Base-by-base conservation (phyloP, 2,888 invertebrate genomes). In the Drosophila diplacantha region DNA sequence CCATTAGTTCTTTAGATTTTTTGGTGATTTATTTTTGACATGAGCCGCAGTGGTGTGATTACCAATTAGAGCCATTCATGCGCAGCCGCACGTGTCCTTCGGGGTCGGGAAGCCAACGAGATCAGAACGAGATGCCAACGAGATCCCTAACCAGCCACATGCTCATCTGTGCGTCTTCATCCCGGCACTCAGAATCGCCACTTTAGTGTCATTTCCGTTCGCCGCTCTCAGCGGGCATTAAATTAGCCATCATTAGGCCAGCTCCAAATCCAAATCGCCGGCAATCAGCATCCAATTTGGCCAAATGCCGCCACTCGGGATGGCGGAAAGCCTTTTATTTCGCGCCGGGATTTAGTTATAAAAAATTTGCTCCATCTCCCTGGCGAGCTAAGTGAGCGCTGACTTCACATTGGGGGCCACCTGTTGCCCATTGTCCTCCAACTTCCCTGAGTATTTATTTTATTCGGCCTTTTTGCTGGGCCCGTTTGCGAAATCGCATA, bases 211-310 rank as follows among this genome's bases (percentile, higher is more conserved):
- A 78, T 81, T 85, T 85, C 79, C 79, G 76, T 66, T 76, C 67
- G 75, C 46, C 68, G 77, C 49, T 52, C 49, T 52, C 65, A 58
- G 72, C 70, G 55, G 32, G 49, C 84, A 73, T 73, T 84, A 86
- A 86, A 85, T 86, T 85, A 85, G 70, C 75, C 64, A 77, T 86
- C 86, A 86, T 86, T 86, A 86, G 81, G 75, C 75, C 59, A 63
- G 49, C 60, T 61, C 49, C 75, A 74, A 71, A 69, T 62, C 59
- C 76, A 78, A 85, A 85, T 80, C 73, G 78, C 67, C 61, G 46
- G 72, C 76, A 81, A 75, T 83, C 83, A 83, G 69, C 69, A 72
- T 82, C 74, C 83, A 85, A 85, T 86, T 85, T 85, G 78, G 65
- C 75, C 71, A 62, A 77, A 76, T 67, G 80, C 78, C 78, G 76